Evolutionary conservation across 2,888 invertebrate genomes (phyloP).

Genomic region (Hipparchia semele): DNA sequence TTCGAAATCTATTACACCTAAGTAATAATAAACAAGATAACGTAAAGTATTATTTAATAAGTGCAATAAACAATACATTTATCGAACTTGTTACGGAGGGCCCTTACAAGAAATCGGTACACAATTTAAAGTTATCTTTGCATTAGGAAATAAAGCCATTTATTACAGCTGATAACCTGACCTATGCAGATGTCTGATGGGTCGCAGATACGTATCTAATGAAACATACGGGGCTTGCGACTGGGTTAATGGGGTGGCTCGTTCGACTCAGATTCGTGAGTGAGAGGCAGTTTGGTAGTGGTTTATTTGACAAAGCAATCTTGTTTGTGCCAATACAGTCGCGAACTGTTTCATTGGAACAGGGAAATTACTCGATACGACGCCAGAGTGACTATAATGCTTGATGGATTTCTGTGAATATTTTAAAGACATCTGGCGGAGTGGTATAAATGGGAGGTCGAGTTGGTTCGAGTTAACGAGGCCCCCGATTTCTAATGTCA

Average conservation of each 20-base stretch:
- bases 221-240: constrained; percentile 35
- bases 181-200: constrained; percentile 39
- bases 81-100: constrained; percentile 11
- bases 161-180: constrained; percentile 41
- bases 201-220: constrained; percentile 40
- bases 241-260: constrained; percentile 41
- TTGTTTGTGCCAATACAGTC: constrained; percentile 24
- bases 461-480: too few relatives aligned
- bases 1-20: constrained; percentile 2
- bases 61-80: constrained; percentile 17
- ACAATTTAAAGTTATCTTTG: constrained; percentile 30
- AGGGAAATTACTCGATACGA: background rate
- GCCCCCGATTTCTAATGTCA: too few relatives aligned
- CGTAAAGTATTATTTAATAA: constrained; percentile 14
- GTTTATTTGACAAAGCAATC: constrained; percentile 38
- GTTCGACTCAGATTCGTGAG: constrained; percentile 39
- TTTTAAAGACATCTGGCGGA: too few relatives aligned
- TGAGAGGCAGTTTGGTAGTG: constrained; percentile 33
- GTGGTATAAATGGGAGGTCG: too few relatives aligned
- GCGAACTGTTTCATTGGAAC: constrained; percentile 22
- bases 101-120: constrained; percentile 31
- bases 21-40: constrained; percentile 20
- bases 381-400: background rate
- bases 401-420: background rate
- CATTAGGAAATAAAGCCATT: constrained; percentile 40